Evolutionary conservation across 2,797 vertebrate species (phyloP).

Genomic region (Myripristis murdjan): DNA sequence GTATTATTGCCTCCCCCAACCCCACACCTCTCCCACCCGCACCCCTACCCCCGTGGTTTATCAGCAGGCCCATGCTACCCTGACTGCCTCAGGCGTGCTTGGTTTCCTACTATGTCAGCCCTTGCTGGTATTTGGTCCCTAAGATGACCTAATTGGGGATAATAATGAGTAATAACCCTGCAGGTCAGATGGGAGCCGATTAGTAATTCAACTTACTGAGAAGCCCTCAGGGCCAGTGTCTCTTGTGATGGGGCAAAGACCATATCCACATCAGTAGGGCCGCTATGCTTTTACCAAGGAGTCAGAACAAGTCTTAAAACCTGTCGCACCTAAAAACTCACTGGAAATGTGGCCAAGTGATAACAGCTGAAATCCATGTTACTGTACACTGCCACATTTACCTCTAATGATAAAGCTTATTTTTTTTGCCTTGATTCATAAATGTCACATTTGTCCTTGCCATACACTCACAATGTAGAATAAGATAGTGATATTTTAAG

Average conservation of each 20-base stretch:
- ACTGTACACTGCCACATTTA: no score
- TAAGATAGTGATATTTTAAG: no score
- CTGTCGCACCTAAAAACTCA: background rate
- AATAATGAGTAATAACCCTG: background rate
- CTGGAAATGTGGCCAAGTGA: no score
- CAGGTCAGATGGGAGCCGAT: constrained; percentile 21
- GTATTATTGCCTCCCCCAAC: no score
- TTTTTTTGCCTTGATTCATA: no score
- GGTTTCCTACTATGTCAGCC: background rate
- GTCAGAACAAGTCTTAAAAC: background rate
- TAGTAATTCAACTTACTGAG: constrained; percentile 8
- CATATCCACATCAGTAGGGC: background rate
- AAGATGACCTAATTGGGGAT: background rate
- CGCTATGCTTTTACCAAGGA: background rate
- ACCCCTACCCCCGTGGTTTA: no score
- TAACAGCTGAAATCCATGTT: no score
- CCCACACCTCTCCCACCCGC: no score
- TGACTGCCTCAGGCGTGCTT: background rate
- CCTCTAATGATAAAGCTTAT: no score
- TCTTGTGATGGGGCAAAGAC: constrained; percentile 18
- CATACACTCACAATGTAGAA: no score
- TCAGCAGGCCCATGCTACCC: background rate
- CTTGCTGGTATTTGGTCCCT: constrained; percentile 30
- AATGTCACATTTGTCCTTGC: no score
- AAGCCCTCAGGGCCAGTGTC: background rate